Evolutionary conservation across 2,797 vertebrate species (phyloP), one percentile per base, ranked within the genome.

Genomic region (Sternarchorhynchus goeldii): DNA sequence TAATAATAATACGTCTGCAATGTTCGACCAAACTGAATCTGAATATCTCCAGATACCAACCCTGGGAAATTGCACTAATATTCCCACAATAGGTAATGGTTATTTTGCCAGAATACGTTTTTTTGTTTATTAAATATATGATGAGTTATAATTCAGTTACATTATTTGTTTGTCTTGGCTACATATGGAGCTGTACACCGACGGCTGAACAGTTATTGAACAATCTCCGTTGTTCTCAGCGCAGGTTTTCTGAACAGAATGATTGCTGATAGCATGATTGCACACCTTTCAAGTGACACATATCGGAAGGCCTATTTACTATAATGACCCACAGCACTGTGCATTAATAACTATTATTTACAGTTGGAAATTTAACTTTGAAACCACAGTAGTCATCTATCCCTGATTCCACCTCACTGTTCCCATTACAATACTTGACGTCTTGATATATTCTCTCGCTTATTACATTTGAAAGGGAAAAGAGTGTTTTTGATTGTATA

Each of bases 401-500:
- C 0, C 8, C 1, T 25, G 6, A 17, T 31, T 67, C 34, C 21
- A 31, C 12, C 21, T 17, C 21, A 50, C 41, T 5, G 14, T 66
- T 25, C 36, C 14, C 64, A 45, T 50, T 50, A 50, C 45, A 50
- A 12, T 2, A 50, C 45, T 12, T 12, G 12, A 12, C 45, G 12
- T 50, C 45, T 14, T 73, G 70, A 76, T 41, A 45, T 71, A 65
- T 77, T 79, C 65, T 71, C 55, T 73, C 41, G 45, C 39, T 31
- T 64, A 68, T 76, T 63, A 36, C n/a, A 69, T 73, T 81, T 79
- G 29, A 58, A 70, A 67, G 39, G 55, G 41, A 57, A 39, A 75
- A 65, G 29, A 67, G 41, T 65, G 45, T 76, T 64, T 77, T 78
- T 56, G 75, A 78, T 81, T 76, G 50, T 59, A 81, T 80, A 74